Conservation (phyloP, 2,888 invertebrate genomes). For the Miltochrista miniata region DNA sequence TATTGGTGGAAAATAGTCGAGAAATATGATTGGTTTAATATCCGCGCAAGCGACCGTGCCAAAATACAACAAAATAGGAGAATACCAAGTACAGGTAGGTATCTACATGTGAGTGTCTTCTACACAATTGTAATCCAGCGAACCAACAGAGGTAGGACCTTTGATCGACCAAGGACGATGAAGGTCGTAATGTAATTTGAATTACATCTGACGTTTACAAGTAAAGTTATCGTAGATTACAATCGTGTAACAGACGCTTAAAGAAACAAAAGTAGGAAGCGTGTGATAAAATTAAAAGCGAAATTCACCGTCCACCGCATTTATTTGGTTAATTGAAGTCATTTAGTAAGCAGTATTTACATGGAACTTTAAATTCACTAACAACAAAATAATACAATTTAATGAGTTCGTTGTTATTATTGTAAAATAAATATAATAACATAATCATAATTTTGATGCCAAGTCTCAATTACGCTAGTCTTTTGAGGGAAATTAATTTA, state of each 20-base stretch:
- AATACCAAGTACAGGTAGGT: neutral
- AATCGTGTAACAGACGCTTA: no score
- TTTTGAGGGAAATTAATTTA: neutral
- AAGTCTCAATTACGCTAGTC: neutral
- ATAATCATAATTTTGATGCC: neutral
- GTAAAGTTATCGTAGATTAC: no score
- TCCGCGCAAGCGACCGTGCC: no score
- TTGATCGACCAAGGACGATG: no score
- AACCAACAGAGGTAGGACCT: no score
- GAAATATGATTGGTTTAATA: no score
- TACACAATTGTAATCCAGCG: no score
- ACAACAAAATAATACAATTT: neutral
- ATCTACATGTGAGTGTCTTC: no score
- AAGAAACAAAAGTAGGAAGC: constrained; percentile 5
- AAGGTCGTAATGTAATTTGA: no score
- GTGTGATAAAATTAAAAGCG: constrained; percentile 11
- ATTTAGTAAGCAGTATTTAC: constrained; percentile 12
- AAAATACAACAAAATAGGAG: no score
- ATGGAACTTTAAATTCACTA: constrained; percentile 1
- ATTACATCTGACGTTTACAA: no score
- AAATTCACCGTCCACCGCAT: constrained; percentile 13
- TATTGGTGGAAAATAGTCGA: no score
- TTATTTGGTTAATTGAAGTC: constrained; percentile 9
- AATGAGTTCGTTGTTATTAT: neutral
- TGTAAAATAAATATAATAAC: neutral